A percentile compares a stretch with the other conserved stretches of the same genome.
Conservation (phyloP, 2,113 vertebrate species). For the Rhinoderma darwinii region DNA sequence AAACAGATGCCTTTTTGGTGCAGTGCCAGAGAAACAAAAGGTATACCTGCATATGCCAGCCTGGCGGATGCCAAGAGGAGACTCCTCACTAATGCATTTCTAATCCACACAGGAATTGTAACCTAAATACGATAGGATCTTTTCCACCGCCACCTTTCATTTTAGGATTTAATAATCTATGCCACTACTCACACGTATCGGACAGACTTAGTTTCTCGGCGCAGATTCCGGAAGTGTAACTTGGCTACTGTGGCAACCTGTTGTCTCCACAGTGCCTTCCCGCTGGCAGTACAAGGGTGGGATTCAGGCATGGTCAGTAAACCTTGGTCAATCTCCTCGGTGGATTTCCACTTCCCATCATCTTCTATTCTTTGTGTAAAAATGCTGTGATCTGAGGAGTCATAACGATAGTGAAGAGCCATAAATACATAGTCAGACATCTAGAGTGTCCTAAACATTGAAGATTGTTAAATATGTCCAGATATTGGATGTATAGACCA, state of each 20-base stretch:
- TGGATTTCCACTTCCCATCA: constrained; percentile 74
- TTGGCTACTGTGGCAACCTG: constrained; percentile 85
- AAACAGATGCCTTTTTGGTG: too few species aligned
- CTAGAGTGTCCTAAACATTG: too few species aligned
- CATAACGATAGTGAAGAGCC: fast-evolving
- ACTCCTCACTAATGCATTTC: too few species aligned
- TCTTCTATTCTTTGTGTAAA: constrained; percentile 84
- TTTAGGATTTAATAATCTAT: background rate
- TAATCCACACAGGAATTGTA: too few species aligned
- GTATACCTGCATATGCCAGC: too few species aligned
- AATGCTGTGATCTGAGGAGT: constrained; percentile 87
- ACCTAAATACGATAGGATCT: too few species aligned
- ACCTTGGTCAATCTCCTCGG: constrained; percentile 87
- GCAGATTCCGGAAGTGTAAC: constrained; percentile 88
- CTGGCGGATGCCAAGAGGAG: too few species aligned
- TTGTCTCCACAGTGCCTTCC: constrained; percentile 86
- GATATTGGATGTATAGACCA: background rate
- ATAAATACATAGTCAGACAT: too few species aligned
- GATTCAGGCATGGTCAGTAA: constrained; percentile 84
- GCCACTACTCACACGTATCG: constrained; percentile 74
- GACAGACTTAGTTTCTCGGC: constrained; percentile 84
- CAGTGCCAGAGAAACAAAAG: too few species aligned
- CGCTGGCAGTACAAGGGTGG: constrained; percentile 71
- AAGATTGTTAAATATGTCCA: too few species aligned
- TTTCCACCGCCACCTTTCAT: too few species aligned